Percentiles rank a stretch among this genome's conserved stretches.
phyloP scores from a whole-genome alignment of 2,888 invertebrate genomes.

The Orthosia cruda region DNA sequence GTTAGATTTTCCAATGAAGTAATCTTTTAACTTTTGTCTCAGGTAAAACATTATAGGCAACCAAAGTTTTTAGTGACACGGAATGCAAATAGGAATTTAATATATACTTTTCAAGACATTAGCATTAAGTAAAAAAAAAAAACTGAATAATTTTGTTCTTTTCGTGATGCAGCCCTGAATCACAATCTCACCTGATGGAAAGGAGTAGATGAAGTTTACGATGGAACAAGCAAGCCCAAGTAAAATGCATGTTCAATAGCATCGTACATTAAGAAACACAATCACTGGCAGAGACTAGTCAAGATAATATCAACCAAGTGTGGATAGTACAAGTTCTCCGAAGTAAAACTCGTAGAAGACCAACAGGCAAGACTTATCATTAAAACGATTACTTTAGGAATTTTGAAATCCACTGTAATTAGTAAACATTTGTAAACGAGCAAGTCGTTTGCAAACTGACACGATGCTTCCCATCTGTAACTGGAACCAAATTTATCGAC shows the following conservation, averaged over 20 bases:
- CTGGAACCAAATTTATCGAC: slow-evolving; percentile 39
- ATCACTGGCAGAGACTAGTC: background rate
- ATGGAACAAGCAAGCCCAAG: too few species aligned
- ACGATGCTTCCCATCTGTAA: slow-evolving; percentile 23
- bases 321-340: too few species aligned
- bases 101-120: background rate
- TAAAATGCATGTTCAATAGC: too few species aligned
- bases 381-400: background rate
- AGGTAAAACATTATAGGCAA: background rate
- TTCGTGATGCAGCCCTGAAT: background rate
- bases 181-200: background rate
- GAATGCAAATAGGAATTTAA: background rate
- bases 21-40: background rate
- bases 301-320: too few species aligned
- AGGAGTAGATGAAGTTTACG: too few species aligned
- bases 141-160: background rate
- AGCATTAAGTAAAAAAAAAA: background rate
- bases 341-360: too few species aligned
- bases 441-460: background rate
- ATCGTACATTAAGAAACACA: background rate
- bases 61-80: too few species aligned
- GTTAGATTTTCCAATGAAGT: background rate
- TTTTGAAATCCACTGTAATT: background rate
- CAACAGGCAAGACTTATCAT: too few species aligned
- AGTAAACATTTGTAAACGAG: too few species aligned